Conservation (phyloP, 2,888 invertebrate species). For the Hirtodrosophila alboralis region DNA sequence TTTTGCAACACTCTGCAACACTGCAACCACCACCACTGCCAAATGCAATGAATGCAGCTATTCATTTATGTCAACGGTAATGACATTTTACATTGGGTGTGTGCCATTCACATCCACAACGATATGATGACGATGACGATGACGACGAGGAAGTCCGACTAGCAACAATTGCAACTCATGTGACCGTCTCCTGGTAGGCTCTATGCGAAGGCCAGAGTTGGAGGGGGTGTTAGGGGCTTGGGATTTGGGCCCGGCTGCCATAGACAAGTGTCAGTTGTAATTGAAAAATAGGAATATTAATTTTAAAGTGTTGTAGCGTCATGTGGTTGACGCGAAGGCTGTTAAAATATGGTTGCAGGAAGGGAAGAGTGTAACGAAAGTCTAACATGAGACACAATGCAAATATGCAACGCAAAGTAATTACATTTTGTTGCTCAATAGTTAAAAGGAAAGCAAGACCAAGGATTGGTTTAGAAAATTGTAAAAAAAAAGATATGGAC, state of each 20-base stretch:
- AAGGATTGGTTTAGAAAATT: conserved; percentile 17
- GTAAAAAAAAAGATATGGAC: background rate
- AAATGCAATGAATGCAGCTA: conserved; percentile 82
- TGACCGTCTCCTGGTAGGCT: conserved; percentile 60
- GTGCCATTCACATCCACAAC: conserved; percentile 37
- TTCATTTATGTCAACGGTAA: conserved; percentile 83
- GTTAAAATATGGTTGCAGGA: background rate
- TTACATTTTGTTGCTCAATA: conserved; percentile 46
- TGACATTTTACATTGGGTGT: conserved; percentile 82
- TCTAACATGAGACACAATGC: conserved; percentile 49
- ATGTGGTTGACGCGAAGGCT: conserved; percentile 14
- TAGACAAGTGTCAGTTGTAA: conserved; percentile 81
- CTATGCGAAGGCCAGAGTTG: conserved; percentile 7
- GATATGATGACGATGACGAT: conserved; percentile 15
- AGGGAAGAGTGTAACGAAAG: conserved; percentile 47
- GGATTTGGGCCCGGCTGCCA: conserved; percentile 64
- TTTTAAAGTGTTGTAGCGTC: conserved; percentile 64
- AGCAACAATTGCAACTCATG: conserved; percentile 61
- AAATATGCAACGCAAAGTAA: conserved; percentile 72
- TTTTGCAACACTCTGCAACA: conserved; percentile 12
- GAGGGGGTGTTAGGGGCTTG: conserved; percentile 1
- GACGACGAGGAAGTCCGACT: conserved; percentile 32
- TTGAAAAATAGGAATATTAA: conserved; percentile 80
- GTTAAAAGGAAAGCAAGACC: conserved; percentile 2
- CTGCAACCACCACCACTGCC: conserved; percentile 64